These are phyloP conservation scores for Centropus unirufus DNA, from an alignment of 2,113 vertebrate species.

Conservation along the genomic window DNA sequence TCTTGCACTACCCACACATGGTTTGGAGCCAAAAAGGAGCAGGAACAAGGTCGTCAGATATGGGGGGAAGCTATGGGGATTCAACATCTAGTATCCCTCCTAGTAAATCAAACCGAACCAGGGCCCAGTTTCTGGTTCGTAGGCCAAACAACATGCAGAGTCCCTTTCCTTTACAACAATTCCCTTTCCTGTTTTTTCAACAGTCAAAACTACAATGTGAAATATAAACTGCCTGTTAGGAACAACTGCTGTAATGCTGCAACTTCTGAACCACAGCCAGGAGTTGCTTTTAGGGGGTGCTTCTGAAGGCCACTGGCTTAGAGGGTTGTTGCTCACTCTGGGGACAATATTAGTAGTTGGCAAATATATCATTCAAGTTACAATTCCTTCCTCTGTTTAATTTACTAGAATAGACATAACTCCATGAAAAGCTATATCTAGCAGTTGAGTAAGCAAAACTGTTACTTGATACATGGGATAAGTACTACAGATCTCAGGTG, in stretches of 20 bases:
- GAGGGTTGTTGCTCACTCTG: neutral
- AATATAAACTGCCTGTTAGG: neutral
- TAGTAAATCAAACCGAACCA: neutral
- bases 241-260: neutral
- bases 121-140: neutral
- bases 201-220: neutral
- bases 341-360: neutral
- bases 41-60: neutral
- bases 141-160: neutral
- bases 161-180: neutral
- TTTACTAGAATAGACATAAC: too few species aligned
- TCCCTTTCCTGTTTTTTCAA: neutral
- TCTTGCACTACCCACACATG: accelerated
- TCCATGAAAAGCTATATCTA: neutral
- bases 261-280: accelerated
- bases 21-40: neutral
- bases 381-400: neutral
- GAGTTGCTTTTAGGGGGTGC: neutral
- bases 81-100: neutral
- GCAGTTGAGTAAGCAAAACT: neutral
- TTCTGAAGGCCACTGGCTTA: neutral
- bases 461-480: accelerated
- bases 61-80: neutral
- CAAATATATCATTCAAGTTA: neutral
- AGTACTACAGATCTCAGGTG: neutral